Base-by-base conservation (phyloP, 2,888 invertebrate genomes). In the Baronia brevicornis region DNA sequence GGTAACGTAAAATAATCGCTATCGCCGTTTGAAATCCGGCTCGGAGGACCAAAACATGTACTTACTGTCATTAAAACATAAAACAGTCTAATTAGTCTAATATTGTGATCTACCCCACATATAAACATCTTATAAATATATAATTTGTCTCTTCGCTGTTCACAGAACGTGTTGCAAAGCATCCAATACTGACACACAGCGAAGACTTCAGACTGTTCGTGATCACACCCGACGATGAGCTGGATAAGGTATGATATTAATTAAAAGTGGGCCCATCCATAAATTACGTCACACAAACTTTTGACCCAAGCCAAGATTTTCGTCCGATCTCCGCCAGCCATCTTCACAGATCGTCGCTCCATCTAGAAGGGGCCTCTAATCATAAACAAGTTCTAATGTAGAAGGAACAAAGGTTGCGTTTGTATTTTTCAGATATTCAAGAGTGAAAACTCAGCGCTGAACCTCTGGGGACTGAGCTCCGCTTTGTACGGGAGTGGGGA, bases 131-230 rank as follows among this genome's bases (percentile, higher is more conserved):
- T 15, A 15, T 14, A 7, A 19, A 15, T 20, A 2, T 18, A 7
- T 15, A 3, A 8, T 12, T 23, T 9, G 24, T 18, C 3, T 9
- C 17, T 30, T 47, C 4, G n/a, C n/a, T n/a, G 6, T 34, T 43
- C 23, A 0, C 60, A 84, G 82, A 73, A 15, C 68, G 77, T 1
- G 65, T 84, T 0, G 79, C 82, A 0, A 79, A 74, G 27, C 82
- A 84, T 36, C 82, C 82, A 0, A 82, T 84, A 12, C 48, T 84
- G 27, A 80, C 80, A 0, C 77, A 82, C 53, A 75, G 72, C 26
- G 78, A 78, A 0, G 80, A 84, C 38, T 67, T 84, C 25, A 46
- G 71, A 9, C 40, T 72, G 36, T 84, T 84, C 31, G 49, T 84
- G 2, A 77, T 73, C 0, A 70, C 77, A 0, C 69, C 80, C 0